Evolutionary conservation across 2,888 invertebrate species (phyloP).

Genomic region (Timema cristinae): DNA sequence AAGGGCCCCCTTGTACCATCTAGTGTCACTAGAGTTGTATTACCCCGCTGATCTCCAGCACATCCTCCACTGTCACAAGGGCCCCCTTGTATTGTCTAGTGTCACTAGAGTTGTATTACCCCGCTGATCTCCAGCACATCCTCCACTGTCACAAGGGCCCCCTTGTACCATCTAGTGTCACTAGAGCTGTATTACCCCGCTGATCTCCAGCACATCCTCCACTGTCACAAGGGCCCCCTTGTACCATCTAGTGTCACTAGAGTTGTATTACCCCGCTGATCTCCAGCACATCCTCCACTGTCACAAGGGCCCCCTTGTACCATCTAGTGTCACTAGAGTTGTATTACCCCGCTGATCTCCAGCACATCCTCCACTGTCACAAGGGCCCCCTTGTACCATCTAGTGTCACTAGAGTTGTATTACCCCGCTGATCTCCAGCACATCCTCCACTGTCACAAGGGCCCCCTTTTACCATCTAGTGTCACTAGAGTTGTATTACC

Average conservation of each 20-base stretch:
- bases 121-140: slow-evolving; percentile 85
- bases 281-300: slow-evolving; percentile 68
- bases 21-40: slow-evolving; percentile 30
- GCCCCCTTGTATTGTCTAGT: slow-evolving; percentile 48
- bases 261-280: slow-evolving; percentile 69
- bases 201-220: slow-evolving; percentile 75
- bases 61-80: slow-evolving; percentile 62
- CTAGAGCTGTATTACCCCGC: slow-evolving; percentile 59
- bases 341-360: slow-evolving; percentile 79
- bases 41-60: slow-evolving; percentile 84
- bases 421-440: slow-evolving; percentile 84
- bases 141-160: slow-evolving; percentile 57
- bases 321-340: neutral
- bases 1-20: slow-evolving; percentile 51
- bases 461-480: slow-evolving; percentile 44
- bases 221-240: slow-evolving; percentile 59
- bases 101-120: slow-evolving; percentile 45
- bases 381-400: slow-evolving; percentile 51
- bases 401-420: slow-evolving; percentile 30
- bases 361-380: slow-evolving; percentile 65
- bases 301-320: slow-evolving; percentile 57
- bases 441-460: slow-evolving; percentile 62
- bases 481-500: slow-evolving; percentile 45
- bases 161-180: slow-evolving; percentile 44
- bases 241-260: slow-evolving; percentile 37